A percentile compares a stretch with the other conserved stretches of the same genome.
Evolutionary conservation across 2,888 invertebrate genomes (phyloP).

Genomic region (Thereva nobilitata): DNA sequence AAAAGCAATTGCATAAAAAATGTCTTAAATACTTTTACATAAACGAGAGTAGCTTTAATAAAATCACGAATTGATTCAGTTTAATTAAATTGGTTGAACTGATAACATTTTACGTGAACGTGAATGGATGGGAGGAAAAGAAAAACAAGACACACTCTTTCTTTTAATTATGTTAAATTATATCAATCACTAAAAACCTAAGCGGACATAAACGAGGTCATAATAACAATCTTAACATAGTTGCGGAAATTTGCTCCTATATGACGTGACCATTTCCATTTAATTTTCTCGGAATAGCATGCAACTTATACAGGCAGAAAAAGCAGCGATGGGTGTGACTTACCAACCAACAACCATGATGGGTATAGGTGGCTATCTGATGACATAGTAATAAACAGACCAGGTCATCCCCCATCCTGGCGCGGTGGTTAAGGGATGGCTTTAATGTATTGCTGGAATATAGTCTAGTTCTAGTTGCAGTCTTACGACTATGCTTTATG

Average conservation of each 20-base stretch:
- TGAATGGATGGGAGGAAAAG: too few relatives aligned
- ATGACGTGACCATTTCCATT: neutral
- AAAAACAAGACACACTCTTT: too few relatives aligned
- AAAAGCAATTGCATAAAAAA: neutral
- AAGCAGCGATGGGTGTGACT: conserved; percentile 4
- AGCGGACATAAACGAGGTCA: neutral
- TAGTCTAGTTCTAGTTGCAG: neutral
- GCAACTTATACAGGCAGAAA: conserved; percentile 3
- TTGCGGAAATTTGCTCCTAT: conserved; percentile 6
- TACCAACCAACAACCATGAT: neutral
- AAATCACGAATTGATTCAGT: too few relatives aligned
- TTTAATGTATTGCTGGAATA: neutral
- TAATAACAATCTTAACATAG: neutral
- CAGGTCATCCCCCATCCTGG: neutral
- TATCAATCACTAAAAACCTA: conserved; percentile 21
- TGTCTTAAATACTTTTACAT: too few relatives aligned
- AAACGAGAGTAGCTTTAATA: too few relatives aligned
- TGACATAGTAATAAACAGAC: conserved; percentile 16
- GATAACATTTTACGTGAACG: too few relatives aligned
- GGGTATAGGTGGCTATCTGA: neutral
- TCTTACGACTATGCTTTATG: too few relatives aligned
- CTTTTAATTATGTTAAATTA: conserved; percentile 5
- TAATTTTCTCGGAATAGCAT: neutral
- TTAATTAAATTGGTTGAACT: too few relatives aligned
- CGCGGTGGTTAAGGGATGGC: neutral